Evolutionary conservation across 2,888 invertebrate genomes (phyloP).

Genomic region (Synergus itoensis): DNA sequence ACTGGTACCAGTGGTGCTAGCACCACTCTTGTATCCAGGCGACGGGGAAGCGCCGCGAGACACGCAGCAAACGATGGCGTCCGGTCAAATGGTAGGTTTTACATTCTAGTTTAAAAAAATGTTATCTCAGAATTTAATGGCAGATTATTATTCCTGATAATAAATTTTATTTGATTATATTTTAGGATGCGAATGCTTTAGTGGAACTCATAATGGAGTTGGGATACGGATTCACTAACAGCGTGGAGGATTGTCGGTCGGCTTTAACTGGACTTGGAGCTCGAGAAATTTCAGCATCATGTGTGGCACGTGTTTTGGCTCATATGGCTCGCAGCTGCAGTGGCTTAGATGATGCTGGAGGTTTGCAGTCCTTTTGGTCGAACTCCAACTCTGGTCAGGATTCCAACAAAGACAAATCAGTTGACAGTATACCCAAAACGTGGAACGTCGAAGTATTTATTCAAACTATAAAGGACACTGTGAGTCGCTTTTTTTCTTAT

Average conservation of each 20-base stretch:
- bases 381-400: slow-evolving; percentile 81
- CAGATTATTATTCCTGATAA: background rate
- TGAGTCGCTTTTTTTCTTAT: slow-evolving; percentile 72
- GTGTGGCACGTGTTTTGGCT: slow-evolving; percentile 91
- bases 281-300: slow-evolving; percentile 89
- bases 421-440: slow-evolving; percentile 79
- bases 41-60: slow-evolving; percentile 83
- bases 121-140: background rate
- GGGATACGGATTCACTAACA: slow-evolving; percentile 92
- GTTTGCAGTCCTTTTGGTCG: slow-evolving; percentile 80
- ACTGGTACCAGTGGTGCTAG: slow-evolving; percentile 92
- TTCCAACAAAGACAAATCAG: slow-evolving; percentile 73
- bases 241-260: slow-evolving; percentile 92
- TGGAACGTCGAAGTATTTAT: slow-evolving; percentile 98
- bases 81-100: slow-evolving; percentile 72
- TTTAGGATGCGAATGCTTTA: slow-evolving; percentile 85
- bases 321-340: slow-evolving; percentile 92
- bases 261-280: slow-evolving; percentile 90
- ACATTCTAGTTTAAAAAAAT: background rate
- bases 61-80: slow-evolving; percentile 67
- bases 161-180: slow-evolving; percentile 45
- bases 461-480: slow-evolving; percentile 93
- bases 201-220: slow-evolving; percentile 95
- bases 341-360: slow-evolving; percentile 83
- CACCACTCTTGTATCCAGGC: slow-evolving; percentile 92